Conservation (phyloP, 2,113 vertebrate species). For the Mugil cephalus region DNA sequence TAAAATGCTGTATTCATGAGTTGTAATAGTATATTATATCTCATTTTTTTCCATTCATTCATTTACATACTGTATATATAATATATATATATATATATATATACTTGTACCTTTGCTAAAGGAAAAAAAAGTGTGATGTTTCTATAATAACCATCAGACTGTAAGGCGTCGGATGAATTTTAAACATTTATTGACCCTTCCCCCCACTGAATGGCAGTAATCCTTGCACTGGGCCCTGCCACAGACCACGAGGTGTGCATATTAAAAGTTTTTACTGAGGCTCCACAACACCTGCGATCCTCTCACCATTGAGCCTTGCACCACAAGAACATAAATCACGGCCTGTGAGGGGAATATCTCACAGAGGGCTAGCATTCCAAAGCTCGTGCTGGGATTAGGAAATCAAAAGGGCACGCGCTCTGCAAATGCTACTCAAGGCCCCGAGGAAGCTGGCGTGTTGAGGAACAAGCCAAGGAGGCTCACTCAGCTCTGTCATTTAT, state of each 20-base stretch:
- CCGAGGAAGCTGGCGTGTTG: slow-evolving; percentile 69
- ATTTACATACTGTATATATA: no score
- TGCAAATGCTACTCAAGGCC: slow-evolving; percentile 74
- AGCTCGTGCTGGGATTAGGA: slow-evolving; percentile 77
- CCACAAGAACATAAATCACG: slow-evolving; percentile 83
- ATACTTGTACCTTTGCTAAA: slow-evolving; percentile 16
- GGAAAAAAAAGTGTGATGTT: slow-evolving; percentile 39
- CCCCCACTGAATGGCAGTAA: slow-evolving; percentile 60
- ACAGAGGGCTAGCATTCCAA: slow-evolving; percentile 63
- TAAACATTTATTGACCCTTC: slow-evolving; percentile 80
- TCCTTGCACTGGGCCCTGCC: slow-evolving; percentile 63
- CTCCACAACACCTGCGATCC: slow-evolving; percentile 78
- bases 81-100: no score
- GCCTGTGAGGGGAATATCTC: slow-evolving; percentile 82
- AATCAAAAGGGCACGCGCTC: slow-evolving; percentile 80
- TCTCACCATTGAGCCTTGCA: slow-evolving; percentile 69
- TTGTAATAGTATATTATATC: neutral
- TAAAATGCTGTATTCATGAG: neutral
- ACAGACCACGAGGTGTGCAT: slow-evolving; percentile 78
- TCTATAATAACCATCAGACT: slow-evolving; percentile 54
- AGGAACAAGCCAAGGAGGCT: slow-evolving; percentile 71
- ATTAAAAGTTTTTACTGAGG: slow-evolving; percentile 82
- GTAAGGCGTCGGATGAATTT: slow-evolving; percentile 74
- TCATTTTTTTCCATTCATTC: neutral
- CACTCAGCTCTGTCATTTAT: slow-evolving; percentile 76